Base-by-base conservation (phyloP, 2,888 invertebrate genomes). In the Hyles lineata region DNA sequence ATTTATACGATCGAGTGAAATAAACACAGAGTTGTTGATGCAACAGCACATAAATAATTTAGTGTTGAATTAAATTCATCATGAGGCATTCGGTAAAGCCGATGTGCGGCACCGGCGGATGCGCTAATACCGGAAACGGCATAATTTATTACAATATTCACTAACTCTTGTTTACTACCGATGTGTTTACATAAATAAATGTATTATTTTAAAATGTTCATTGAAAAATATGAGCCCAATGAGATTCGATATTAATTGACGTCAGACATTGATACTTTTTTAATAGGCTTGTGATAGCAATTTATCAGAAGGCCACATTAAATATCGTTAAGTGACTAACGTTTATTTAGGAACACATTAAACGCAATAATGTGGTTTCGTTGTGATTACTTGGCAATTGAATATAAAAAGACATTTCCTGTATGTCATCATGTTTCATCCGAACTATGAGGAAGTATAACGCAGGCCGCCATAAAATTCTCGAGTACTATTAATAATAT, bases 61-160 rank as follows among this genome's bases (percentile, higher is more conserved):
- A 67, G 50, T 43, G 43, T 67, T 67, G 43, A 21, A 50, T 67
- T 67, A 67, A 55, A 67, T 67, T 43, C 43, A 43, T 67, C 67
- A 67, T 15, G 23, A 43, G 21, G 63, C 35, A 35, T 67, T 23
- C 23, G 35, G 35, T 43, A 67, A 50, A 67, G 67, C 50, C 67
- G 63, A 21, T 17, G 23, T 21, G 67, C 43, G 17, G 15, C 67
- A 21, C 23, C 43, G 32, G 58, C 70, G 70, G 70, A 71, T 71
- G 70, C 70, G 59, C 58, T 60, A 60, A 59, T 23, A 71, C 70
- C 35, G 70, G 70, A 71, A 71, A 71, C 43, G 35, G 59, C 21
- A 71, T 60, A 60, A 71, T 71, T 71, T 71, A 71, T 60, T 60
- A 23, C 67, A 67, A 67, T 67, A 43, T 67, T 67, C 67, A 67